Conservation (phyloP, 2,113 vertebrate genomes). For the Emydura subglobosa region DNA sequence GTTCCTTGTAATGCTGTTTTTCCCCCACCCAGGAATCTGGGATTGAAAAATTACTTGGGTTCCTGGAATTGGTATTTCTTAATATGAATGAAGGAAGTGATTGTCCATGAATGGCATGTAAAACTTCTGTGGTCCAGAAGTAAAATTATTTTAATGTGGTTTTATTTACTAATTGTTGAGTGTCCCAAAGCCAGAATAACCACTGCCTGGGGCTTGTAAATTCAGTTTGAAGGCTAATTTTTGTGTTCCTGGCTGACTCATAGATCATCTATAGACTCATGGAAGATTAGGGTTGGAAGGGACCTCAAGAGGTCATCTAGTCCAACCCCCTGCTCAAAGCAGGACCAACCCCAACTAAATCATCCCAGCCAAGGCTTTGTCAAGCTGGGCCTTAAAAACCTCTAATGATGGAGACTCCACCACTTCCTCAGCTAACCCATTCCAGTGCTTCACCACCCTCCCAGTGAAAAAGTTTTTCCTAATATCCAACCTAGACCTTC, state of each 20-base stretch:
- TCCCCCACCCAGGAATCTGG: not conserved
- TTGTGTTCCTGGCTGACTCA: not conserved
- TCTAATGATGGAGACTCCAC: too few relatives aligned
- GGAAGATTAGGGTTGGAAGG: too few relatives aligned
- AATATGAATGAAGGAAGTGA: conserved; percentile 1
- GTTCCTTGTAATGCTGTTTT: not conserved
- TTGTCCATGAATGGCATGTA: not conserved
- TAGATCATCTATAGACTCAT: not conserved
- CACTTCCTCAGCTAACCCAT: too few relatives aligned
- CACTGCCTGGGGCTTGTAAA: not conserved
- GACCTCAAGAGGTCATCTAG: too few relatives aligned
- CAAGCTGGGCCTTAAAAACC: too few relatives aligned
- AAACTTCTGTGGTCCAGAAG: not conserved
- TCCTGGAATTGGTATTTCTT: not conserved
- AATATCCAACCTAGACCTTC: too few relatives aligned
- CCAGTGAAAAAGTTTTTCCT: too few relatives aligned
- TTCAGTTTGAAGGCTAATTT: not conserved
- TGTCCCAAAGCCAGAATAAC: not conserved
- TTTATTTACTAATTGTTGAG: not conserved
- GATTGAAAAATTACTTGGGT: not conserved
- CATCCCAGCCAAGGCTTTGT: too few relatives aligned
- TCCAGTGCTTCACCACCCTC: too few relatives aligned
- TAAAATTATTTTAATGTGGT: not conserved
- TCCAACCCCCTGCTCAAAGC: too few relatives aligned
- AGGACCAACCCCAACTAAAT: too few relatives aligned